These are phyloP conservation scores for Ibidorhyncha struthersii DNA, from an alignment of 2,113 vertebrate species.

Conservation along the genomic window DNA sequence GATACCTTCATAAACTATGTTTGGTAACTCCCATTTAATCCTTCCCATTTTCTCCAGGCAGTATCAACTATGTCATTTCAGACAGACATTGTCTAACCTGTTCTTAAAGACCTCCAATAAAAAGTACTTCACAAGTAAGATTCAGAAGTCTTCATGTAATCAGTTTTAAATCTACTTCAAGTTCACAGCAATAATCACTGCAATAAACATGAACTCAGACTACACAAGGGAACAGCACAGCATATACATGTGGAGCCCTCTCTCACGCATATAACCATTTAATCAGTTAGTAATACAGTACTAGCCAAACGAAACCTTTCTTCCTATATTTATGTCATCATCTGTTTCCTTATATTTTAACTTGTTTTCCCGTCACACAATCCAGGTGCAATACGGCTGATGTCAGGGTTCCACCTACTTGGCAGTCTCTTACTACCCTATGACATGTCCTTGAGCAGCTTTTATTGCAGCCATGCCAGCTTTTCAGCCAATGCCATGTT, in stretches of 20 bases:
- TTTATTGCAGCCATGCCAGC: neutral
- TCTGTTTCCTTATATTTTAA: neutral
- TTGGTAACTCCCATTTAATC: slow-evolving; percentile 40
- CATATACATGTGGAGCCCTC: neutral
- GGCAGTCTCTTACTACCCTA: neutral
- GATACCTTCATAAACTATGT: neutral
- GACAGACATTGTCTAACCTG: neutral
- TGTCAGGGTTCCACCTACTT: neutral
- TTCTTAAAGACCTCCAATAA: neutral
- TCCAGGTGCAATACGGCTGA: neutral
- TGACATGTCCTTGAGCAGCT: neutral
- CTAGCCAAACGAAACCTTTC: neutral
- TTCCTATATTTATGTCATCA: neutral
- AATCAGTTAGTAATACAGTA: neutral
- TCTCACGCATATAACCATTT: neutral
- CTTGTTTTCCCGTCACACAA: neutral
- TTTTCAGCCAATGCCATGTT: neutral
- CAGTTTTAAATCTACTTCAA: neutral
- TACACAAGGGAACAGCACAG: neutral
- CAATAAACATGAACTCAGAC: neutral
- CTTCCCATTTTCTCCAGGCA: neutral
- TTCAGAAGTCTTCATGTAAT: neutral
- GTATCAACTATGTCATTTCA: neutral
- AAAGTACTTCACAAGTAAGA: neutral
- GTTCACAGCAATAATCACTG: neutral